Conservation (phyloP, 2,797 vertebrate genomes). For the Hydrophis major region DNA sequence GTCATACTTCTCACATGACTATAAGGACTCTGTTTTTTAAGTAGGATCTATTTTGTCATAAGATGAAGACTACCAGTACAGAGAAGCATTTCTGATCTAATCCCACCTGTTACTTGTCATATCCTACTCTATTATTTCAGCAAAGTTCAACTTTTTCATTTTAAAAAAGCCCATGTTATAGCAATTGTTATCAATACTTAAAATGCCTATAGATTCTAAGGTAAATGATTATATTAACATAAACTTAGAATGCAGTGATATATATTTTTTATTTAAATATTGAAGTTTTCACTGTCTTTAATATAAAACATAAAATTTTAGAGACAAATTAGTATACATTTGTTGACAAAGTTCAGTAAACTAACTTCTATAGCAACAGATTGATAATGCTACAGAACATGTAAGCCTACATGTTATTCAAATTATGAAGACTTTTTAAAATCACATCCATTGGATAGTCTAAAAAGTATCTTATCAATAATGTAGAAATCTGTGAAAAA, state of each 20-base stretch:
- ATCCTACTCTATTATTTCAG: not conserved
- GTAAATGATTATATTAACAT: not conserved
- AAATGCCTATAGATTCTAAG: constrained; percentile 21
- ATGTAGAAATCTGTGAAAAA: constrained; percentile 8
- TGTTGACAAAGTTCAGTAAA: constrained; percentile 45
- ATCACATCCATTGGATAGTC: constrained; percentile 6
- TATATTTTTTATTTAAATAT: constrained; percentile 28
- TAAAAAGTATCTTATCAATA: constrained; percentile 46
- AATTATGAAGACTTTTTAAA: constrained; percentile 35
- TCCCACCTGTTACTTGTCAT: not conserved
- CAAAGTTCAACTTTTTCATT: not conserved
- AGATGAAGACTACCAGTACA: not conserved
- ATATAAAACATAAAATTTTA: constrained; percentile 35
- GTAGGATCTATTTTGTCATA: too few relatives aligned
- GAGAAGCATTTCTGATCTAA: not conserved
- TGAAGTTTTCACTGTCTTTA: constrained; percentile 28
- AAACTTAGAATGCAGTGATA: not conserved
- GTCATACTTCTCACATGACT: too few relatives aligned
- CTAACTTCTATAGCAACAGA: constrained; percentile 37
- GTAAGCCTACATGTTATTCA: constrained; percentile 62
- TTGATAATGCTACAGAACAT: constrained; percentile 57
- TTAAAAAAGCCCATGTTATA: not conserved
- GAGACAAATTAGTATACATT: not conserved
- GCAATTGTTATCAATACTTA: not conserved
- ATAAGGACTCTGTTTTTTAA: too few relatives aligned